Conservation (phyloP, 2,888 invertebrate genomes). For the Neoaliturus tenellus region DNA sequence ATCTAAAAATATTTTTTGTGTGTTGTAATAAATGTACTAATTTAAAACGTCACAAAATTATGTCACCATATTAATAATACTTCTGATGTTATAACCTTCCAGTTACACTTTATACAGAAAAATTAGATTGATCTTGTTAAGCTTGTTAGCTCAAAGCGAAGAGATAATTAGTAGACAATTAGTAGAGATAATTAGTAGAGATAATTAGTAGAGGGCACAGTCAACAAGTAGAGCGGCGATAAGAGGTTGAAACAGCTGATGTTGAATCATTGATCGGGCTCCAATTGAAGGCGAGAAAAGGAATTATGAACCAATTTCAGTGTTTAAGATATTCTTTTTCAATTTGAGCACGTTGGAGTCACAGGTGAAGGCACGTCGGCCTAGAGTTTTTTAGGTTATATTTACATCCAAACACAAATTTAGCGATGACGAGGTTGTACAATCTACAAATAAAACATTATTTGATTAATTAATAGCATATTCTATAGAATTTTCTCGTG, state of each 20-base stretch:
- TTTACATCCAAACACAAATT: background rate
- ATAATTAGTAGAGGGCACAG: background rate
- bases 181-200: no score
- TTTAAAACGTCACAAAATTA: no score
- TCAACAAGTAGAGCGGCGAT: background rate
- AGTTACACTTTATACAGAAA: no score
- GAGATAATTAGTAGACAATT: background rate
- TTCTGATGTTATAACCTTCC: no score
- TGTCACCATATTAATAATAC: no score
- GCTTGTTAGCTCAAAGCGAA: background rate
- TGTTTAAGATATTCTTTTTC: no score
- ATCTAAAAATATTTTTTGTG: no score
- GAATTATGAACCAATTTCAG: no score
- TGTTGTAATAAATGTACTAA: no score
- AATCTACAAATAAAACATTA: background rate
- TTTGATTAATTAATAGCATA: background rate
- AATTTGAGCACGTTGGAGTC: background rate
- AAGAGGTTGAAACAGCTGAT: conserved; percentile 6
- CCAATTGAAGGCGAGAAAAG: no score
- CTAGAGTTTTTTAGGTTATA: background rate
- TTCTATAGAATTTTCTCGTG: no score
- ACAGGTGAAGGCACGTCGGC: background rate
- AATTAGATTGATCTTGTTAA: background rate
- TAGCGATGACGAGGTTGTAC: no score
- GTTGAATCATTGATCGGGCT: background rate